Evolutionary conservation across 2,113 vertebrate species (phyloP).

Genomic region (Vidua macroura): DNA sequence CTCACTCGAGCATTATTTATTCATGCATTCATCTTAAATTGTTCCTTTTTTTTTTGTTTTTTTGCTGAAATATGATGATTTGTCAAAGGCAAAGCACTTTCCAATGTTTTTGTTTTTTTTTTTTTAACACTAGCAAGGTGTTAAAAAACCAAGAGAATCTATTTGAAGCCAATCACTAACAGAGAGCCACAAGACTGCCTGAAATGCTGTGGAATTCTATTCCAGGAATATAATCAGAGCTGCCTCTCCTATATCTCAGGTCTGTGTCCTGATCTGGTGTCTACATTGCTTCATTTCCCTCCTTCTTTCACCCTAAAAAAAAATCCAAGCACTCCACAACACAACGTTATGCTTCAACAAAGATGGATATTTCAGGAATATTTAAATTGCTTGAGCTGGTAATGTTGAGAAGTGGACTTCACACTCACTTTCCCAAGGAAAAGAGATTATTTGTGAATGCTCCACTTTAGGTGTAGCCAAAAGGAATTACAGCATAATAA

Average conservation of each 20-base stretch:
- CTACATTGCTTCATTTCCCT: not conserved
- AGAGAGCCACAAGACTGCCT: not conserved
- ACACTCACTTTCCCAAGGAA: not conserved
- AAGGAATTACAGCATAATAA: not conserved
- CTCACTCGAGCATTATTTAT: not conserved
- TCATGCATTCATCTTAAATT: not conserved
- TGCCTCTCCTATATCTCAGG: not conserved
- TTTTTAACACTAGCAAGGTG: not conserved
- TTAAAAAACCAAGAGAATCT: not conserved
- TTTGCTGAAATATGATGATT: not conserved
- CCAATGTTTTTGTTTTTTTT: not conserved
- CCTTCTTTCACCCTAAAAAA: not conserved
- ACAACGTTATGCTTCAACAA: not conserved
- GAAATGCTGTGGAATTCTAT: not conserved
- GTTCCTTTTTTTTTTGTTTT: not conserved
- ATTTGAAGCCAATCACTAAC: not conserved
- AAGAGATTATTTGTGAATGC: not conserved
- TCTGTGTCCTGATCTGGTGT: not conserved
- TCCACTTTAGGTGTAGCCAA: not conserved
- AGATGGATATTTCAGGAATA: not conserved
- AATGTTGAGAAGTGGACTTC: not conserved
- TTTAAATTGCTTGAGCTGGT: not conserved
- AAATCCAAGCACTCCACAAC: not conserved
- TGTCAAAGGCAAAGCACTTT: not conserved
- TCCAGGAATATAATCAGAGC: not conserved